Base-by-base conservation (phyloP, 2,797 vertebrate genomes). In the Scolopax bukidnonensis region DNA sequence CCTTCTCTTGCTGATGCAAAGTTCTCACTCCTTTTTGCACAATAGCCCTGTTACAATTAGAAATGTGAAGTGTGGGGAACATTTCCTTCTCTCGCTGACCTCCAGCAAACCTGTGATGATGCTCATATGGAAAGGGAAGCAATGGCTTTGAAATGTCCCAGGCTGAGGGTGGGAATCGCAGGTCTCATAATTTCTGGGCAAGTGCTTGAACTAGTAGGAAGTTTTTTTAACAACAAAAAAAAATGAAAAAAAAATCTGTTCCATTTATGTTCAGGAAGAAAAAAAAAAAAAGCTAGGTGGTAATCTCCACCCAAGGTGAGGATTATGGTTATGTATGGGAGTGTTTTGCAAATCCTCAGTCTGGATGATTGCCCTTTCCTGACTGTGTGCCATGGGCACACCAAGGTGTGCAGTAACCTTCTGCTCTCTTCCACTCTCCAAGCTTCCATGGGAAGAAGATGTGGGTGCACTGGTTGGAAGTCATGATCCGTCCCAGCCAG, bases 401-500 rank as follows among this genome's bases (percentile, higher is more conserved):
- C 38, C 12, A 38, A 40, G 19, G 24, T 36, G 30, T 40, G 27
- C 27, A 40, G 65, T 21, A 36, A 41, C 32, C 47, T 95, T 77
- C 48, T 16, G 19, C 54, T 82, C 33, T 45, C 36, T 77, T 48
- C 48, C 21, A 33, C 23, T 30, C 61, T 63, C 51, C 20, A 13
- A 12, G 47, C 30, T 88, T 78, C 67, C n/a, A 14, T 0, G 0
- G 54, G 36, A 83, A 48, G 45, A 74, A 90, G 80, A n/a, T 0
- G 0, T 21, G n/a, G 18, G 17, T 20, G 19, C 59, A 38, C 8
- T 25, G 9, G 7, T 27, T 88, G 56, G 86, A 81, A 83, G 23
- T 18, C 23, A 36, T 53, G 84, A 40, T 19, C 20, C 0, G 0
- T 32, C 36, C 32, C 53, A 83, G 36, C 5, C 3, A 4, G 24